Base-by-base conservation (phyloP, 37 sponge, comb jelly and placozoan species). In the Cliona cf. orientalis region DNA sequence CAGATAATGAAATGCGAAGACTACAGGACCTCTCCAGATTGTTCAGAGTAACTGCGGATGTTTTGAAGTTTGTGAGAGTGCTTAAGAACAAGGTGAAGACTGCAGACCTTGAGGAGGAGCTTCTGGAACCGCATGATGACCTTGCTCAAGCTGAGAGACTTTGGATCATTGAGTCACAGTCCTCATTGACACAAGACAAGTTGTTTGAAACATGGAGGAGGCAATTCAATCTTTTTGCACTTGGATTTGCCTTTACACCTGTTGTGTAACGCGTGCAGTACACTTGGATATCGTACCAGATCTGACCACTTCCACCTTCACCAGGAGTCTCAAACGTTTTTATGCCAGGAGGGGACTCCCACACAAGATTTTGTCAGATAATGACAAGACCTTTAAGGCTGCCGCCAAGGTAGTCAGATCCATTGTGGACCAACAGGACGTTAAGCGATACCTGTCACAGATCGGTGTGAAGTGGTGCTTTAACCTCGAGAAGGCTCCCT, bases 121-220 rank as follows among this genome's bases (percentile, higher is more conserved):
- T 66, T 25, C 65, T 46, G n/a, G 58, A 80, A 37, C 69, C 80
- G 68, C 29, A 23, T 36, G 19, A 31, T 7, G 73, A 82, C 42
- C 31, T 82, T 14, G 42, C 44, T 0, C 5, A 57, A 5, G 71
- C 82, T 23, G 82, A 71, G 41, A 62, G 58, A 34, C 25, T 82
- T n/a, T 82, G 82, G 73, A 71, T 82, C 43, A n/a, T 26, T 31
- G 73, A 71, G 62, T 37, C 69, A 28, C 80, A 67, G 80, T 61
- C 31, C 14, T 35, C 40, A 57, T 14, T 77, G 29, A 1, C 26
- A 53, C 36, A 46, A 34, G 56, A 80, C 25, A n/a, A 80, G 49
- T 68, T 21, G 68, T 80, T 80, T 67, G 62, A 49, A 6, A 79
- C 55, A 5, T 79, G 66, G 69, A 80, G 68, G 80, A 68, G 23